phyloP scores from a whole-genome alignment of 2,888 invertebrate genomes.

The Melinaea marsaeus region DNA sequence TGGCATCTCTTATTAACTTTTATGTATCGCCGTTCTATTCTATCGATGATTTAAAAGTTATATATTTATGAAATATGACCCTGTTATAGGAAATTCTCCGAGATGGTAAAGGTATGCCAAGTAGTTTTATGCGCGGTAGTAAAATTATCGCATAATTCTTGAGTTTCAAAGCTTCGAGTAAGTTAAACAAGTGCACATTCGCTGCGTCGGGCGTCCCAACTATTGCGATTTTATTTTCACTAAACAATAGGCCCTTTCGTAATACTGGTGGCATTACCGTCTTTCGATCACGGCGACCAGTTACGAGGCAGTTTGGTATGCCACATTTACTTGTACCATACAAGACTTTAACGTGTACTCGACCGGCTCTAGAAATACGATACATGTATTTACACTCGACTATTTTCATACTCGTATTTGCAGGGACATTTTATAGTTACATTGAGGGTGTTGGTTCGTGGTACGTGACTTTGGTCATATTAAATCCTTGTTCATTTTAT shows the following conservation, averaged over 20 bases:
- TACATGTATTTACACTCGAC: slow-evolving; percentile 40
- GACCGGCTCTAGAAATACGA: slow-evolving; percentile 40
- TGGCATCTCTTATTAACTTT: slow-evolving; percentile 36
- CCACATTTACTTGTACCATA: slow-evolving; percentile 70
- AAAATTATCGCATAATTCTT: slow-evolving; percentile 49
- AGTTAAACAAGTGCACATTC: slow-evolving; percentile 60
- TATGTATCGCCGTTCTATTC: too few species aligned
- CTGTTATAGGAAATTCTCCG: slow-evolving; percentile 31
- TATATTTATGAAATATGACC: slow-evolving; percentile 12
- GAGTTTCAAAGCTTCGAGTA: slow-evolving; percentile 41
- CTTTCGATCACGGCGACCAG: slow-evolving; percentile 67
- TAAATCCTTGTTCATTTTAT: slow-evolving; percentile 24
- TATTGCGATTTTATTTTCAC: slow-evolving; percentile 65
- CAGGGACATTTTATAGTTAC: slow-evolving; percentile 37
- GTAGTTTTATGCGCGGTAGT: slow-evolving; percentile 22
- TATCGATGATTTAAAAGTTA: background rate
- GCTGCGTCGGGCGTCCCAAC: slow-evolving; percentile 41
- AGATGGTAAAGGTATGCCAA: slow-evolving; percentile 37
- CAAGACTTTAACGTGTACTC: slow-evolving; percentile 41
- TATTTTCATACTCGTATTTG: slow-evolving; percentile 40
- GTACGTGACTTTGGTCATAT: slow-evolving; percentile 38
- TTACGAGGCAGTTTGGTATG: slow-evolving; percentile 72
- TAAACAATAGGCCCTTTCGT: slow-evolving; percentile 67
- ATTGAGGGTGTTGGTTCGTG: slow-evolving; percentile 35
- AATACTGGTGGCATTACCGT: slow-evolving; percentile 57